Evolutionary conservation across 2,888 invertebrate species (phyloP).

Genomic region (Ecdyonurus torrentis): DNA sequence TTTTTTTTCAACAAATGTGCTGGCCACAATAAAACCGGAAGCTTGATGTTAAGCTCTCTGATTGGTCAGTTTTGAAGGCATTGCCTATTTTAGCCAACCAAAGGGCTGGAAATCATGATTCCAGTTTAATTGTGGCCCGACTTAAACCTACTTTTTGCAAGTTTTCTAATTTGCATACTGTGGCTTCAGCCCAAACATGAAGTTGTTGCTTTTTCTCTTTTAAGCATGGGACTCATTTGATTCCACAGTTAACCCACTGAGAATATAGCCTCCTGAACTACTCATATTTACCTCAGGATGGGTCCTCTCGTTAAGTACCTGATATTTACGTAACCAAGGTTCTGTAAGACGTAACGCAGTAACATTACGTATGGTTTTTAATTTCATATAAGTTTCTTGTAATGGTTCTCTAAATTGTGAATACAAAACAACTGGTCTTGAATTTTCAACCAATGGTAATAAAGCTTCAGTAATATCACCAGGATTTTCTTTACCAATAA

Average conservation of each 20-base stretch:
- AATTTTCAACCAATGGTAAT: conserved; percentile 57
- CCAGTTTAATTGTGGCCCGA: too few relatives aligned
- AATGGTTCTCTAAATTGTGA: conserved; percentile 66
- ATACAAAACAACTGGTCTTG: conserved; percentile 74
- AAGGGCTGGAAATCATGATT: too few relatives aligned
- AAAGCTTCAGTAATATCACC: conserved; percentile 57
- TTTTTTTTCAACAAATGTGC: too few relatives aligned
- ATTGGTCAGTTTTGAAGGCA: too few relatives aligned
- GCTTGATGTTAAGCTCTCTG: too few relatives aligned
- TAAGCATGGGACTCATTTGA: too few relatives aligned
- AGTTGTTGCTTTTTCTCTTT: too few relatives aligned
- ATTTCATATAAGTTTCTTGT: conserved; percentile 59
- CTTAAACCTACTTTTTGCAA: too few relatives aligned
- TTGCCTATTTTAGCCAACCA: too few relatives aligned
- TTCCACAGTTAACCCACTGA: conserved; percentile 43
- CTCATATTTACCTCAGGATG: conserved; percentile 91
- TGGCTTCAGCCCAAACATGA: too few relatives aligned
- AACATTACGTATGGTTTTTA: conserved; percentile 55
- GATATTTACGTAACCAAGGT: conserved; percentile 80
- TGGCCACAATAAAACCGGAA: too few relatives aligned
- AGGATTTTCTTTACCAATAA: conserved; percentile 77
- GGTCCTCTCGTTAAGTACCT: conserved; percentile 76
- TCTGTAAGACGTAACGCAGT: conserved; percentile 63
- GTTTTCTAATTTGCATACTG: too few relatives aligned
- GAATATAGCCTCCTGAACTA: conserved; percentile 71